A percentile compares a stretch with the other conserved stretches of the same genome.
Conservation (phyloP, 2,888 invertebrate genomes). For the Chloroclysta siterata region DNA sequence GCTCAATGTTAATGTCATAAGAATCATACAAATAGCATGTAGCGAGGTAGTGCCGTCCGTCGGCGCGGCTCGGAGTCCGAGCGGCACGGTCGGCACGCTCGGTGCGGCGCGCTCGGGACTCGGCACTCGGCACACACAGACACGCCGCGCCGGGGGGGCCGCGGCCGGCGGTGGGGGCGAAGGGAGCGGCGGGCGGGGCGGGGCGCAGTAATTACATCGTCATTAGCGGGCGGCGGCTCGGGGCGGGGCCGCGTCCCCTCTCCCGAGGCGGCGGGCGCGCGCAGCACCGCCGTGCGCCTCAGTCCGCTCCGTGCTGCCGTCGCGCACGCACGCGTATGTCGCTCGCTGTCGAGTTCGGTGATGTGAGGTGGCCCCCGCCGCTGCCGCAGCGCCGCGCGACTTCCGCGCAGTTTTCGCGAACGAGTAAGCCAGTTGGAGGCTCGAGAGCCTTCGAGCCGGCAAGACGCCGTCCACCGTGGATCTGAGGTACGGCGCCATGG, state of each 20-base stretch:
- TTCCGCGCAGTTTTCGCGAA: slow-evolving; percentile 78
- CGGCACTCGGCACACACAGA: slow-evolving; percentile 22
- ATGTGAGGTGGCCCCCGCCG: slow-evolving; percentile 84
- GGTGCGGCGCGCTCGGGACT: slow-evolving; percentile 9
- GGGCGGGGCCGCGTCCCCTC: slow-evolving; percentile 72
- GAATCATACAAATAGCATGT: slow-evolving; percentile 8
- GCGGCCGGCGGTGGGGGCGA: slow-evolving; percentile 39
- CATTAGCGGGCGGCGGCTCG: slow-evolving; percentile 69
- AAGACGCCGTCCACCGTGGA: slow-evolving; percentile 87
- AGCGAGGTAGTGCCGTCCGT: neutral
- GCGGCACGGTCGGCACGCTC: neutral
- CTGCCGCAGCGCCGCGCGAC: slow-evolving; percentile 80
- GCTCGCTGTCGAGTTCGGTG: slow-evolving; percentile 75
- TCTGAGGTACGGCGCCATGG: slow-evolving; percentile 92
- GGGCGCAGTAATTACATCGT: slow-evolving; percentile 69
- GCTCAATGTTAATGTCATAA: slow-evolving; percentile 4
- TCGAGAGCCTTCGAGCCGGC: slow-evolving; percentile 85
- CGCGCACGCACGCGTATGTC: slow-evolving; percentile 87
- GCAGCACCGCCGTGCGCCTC: slow-evolving; percentile 68
- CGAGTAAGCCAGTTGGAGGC: slow-evolving; percentile 81
- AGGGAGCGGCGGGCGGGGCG: slow-evolving; percentile 52
- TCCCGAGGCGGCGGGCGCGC: slow-evolving; percentile 65
- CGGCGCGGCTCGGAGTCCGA: slow-evolving; percentile 8
- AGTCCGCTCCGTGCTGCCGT: slow-evolving; percentile 82
- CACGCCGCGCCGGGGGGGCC: neutral